Base-by-base conservation (phyloP, 2,888 invertebrate genomes). In the Chaitophorus viminalis region DNA sequence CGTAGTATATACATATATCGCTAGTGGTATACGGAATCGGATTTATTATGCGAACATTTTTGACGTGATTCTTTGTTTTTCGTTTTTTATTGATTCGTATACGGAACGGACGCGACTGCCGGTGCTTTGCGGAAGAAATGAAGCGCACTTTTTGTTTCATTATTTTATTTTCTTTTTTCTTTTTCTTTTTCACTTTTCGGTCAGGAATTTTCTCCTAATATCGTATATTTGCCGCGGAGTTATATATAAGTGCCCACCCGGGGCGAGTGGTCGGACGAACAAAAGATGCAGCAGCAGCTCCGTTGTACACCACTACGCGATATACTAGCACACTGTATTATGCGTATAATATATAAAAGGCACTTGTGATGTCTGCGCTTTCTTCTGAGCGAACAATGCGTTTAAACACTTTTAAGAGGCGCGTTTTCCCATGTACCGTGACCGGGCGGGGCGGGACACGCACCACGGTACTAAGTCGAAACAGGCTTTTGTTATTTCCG, bases 321-420 rank as follows among this genome's bases (percentile, higher is more conserved):
- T 65, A 68, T n/a, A 36, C 31, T 18, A 25, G 17, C 8, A 65
- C 8, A 65, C 8, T n/a, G n/a, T n/a, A n/a, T n/a, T n/a, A n/a
- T n/a, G n/a, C n/a, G n/a, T n/a, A n/a, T n/a, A n/a, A n/a, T 60
- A 36, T 72, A 72, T 60, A 60, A 86, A 86, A 86, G 86, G 79
- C 78, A 86, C 86, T 86, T 86, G 86, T 72, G 79, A 79, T 72
- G 79, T 86, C 86, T 86, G 78, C 36, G 36, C 86, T 78, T 78
- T 54, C 52, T 78, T n/a, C 36, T 11, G 70, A 3, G 60, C 54
- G 86, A 86, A 86, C 86, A 86, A 86, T 86, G 33, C 86, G 72
- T 86, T 86, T 86, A 86, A 86, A 86, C 60, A 86, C 86, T 86
- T 79, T 79, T 54, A 60, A 79, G 54, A 79, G 79, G 54, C 21